Conservation (phyloP, 1,140 invertebrate species). For the roundworm (Caenorhabditis elegans) region WBcel235 BX284606.5:4393501-4394000, state of each 20-base stretch:
- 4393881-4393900: background rate
- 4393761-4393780: conserved; percentile 11
- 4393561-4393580: background rate
- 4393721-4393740: conserved; percentile 2
- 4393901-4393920: background rate
- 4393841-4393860: no score
- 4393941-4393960: no score
- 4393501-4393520: no score
- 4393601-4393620: background rate
- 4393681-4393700: no score
- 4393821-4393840: no score
- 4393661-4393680: background rate
- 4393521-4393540: background rate
- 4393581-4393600: no score
- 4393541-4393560: background rate
- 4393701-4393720: background rate
- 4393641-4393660: background rate
- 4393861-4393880: no score
- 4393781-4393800: background rate
- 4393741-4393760: background rate
- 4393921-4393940: background rate
- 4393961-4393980: no score
- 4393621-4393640: conserved; percentile 5
- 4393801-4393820: no score
- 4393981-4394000: no score